Evolutionary conservation across 2,888 invertebrate genomes (phyloP), one percentile per base, ranked within the genome.

Genomic region (Microdon myrmicae): DNA sequence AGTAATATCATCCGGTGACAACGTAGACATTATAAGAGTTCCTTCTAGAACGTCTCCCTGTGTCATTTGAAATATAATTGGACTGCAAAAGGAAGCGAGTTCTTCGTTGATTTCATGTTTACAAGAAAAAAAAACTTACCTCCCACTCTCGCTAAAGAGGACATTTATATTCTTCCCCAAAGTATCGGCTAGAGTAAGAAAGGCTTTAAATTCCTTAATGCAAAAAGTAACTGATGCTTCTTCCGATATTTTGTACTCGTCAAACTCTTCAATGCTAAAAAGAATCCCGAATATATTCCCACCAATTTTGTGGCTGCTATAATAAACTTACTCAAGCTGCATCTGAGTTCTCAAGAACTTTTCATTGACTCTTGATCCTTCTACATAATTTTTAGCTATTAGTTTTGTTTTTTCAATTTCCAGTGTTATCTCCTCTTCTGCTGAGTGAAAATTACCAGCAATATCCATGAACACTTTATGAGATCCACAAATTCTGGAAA

Each of bases 151-250:
- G 74, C 90, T 89, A 81, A 94, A 94, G 73, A 87, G 85, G 28
- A 92, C 74, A 32, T 84, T 83, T 3, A 94, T 71, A 41, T 88
- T 86, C 44, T 90, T 80, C 71, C 84, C 85, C 5, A 89, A 82
- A 1, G 85, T 83, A 78, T 94, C 95, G 1, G 92, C 89, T 80
- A 94, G 93, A 14, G 84, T 81, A 13, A 94, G 78, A 9, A 93
- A 83, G 1, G 94, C 91, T 74, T 88, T 82, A 49, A 95, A 86
- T 74, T 94, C 94, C 77, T 90, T 92, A 41, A 94, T 80, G 66
- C 92, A 90, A 78, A 94, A 94, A 68, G 94, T 94, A 19, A 95
- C 85, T 13, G 85, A 83, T 0, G 89, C 86, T 69, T 89, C 88
- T 43, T 83, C 68, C 0, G 55, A 48, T 10, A 79, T 71, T 25